Percentiles rank a stretch among this genome's conserved stretches.
Evolutionary conservation across 1,140 invertebrate species (phyloP).

Genomic region (Drosophila mojavensis): DNA sequence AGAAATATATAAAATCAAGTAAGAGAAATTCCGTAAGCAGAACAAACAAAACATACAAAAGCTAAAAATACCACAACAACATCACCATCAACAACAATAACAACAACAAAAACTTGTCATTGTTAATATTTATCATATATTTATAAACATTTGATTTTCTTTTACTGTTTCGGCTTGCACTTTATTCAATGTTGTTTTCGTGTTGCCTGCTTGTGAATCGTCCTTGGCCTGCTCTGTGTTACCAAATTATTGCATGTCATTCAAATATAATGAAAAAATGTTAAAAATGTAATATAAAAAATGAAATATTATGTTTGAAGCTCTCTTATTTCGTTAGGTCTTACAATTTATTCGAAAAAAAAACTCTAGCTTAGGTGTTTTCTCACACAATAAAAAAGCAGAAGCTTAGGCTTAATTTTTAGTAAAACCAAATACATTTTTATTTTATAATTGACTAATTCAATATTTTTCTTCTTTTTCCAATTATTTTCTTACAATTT

Average conservation of each 20-base stretch:
- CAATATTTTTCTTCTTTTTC: conserved; percentile 36
- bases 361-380: conserved; percentile 17
- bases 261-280: conserved; percentile 4
- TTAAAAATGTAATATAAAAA: conserved; percentile 5
- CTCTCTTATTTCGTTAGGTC: conserved; percentile 22
- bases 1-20: conserved; percentile 34
- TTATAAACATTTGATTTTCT: conserved; percentile 8
- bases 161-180: conserved; percentile 26
- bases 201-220: conserved; percentile 44
- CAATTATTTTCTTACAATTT: conserved; percentile 44
- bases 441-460: conserved; percentile 51
- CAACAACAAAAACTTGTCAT: conserved; percentile 41
- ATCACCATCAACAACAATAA: conserved; percentile 34
- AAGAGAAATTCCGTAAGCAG: conserved; percentile 26
- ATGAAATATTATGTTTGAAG: conserved; percentile 11
- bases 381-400: conserved; percentile 1
- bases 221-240: conserved; percentile 11
- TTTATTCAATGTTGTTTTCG: conserved; percentile 24
- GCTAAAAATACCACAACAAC: conserved; percentile 1
- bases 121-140: conserved; percentile 1
- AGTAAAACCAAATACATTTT: conserved; percentile 34
- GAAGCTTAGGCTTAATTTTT: conserved; percentile 41
- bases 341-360: conserved; percentile 10
- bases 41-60: conserved; percentile 1
- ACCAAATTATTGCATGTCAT: conserved; percentile 24